Percentiles rank a stretch among this genome's conserved stretches.
Conservation (phyloP, 2,113 vertebrate species). For the Coryphaenoides rupestris region DNA sequence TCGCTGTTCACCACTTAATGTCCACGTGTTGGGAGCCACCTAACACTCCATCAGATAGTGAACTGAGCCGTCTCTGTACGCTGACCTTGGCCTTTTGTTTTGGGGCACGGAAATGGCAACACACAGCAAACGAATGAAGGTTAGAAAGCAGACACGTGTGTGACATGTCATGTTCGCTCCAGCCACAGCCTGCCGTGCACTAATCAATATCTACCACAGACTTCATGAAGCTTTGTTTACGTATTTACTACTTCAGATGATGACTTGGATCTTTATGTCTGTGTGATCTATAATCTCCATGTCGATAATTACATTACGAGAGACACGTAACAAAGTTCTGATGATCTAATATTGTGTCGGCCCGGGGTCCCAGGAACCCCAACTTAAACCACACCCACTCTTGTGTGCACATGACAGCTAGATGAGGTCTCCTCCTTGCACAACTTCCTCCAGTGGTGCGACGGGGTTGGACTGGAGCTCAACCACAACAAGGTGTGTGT, state of each 20-base stretch:
- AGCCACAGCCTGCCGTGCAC: neutral
- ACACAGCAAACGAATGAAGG: constrained; percentile 64
- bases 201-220: neutral
- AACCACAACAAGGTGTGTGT: constrained; percentile 78
- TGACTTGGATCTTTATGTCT: neutral
- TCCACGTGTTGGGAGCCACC: too few relatives aligned
- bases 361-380: neutral
- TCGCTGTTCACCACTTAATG: too few relatives aligned
- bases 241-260: neutral
- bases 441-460: constrained; percentile 82
- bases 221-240: neutral
- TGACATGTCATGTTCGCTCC: neutral
- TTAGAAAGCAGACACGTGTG: constrained; percentile 11
- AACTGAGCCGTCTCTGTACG: too few relatives aligned
- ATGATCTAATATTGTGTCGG: neutral
- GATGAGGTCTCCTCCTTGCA: constrained; percentile 40
- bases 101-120: constrained; percentile 56
- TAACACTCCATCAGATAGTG: too few relatives aligned
- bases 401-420: constrained; percentile 31
- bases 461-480: constrained; percentile 69
- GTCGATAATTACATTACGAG: neutral
- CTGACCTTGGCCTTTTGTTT: too few relatives aligned
- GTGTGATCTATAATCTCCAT: neutral
- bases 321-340: neutral
- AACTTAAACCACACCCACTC: neutral